A percentile compares a stretch with the other conserved stretches of the same genome.
These are phyloP conservation scores for Rutpela maculata DNA, from an alignment of 2,888 invertebrate genomes.

Conservation along the genomic window DNA sequence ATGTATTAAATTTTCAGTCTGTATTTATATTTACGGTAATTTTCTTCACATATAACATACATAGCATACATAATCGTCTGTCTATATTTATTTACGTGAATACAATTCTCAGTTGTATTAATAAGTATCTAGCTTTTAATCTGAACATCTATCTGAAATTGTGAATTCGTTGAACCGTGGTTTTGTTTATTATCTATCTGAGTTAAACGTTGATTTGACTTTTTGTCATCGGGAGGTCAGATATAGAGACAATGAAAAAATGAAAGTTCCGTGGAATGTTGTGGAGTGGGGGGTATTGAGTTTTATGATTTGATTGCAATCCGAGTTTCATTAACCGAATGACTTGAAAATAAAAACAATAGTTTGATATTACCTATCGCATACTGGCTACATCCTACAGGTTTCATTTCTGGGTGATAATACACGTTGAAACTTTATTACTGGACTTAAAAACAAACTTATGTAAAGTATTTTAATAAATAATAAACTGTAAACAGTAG, in stretches of 20 bases:
- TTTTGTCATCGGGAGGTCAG: constrained; percentile 62
- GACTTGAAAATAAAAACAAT: constrained; percentile 49
- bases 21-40: too few relatives aligned
- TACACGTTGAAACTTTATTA: too few relatives aligned
- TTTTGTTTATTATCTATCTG: constrained; percentile 56
- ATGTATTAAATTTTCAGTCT: neutral
- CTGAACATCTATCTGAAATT: constrained; percentile 33
- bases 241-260: constrained; percentile 60
- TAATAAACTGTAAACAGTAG: too few relatives aligned
- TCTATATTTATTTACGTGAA: neutral
- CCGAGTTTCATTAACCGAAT: constrained; percentile 62
- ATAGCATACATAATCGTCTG: too few relatives aligned
- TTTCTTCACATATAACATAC: too few relatives aligned
- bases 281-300: constrained; percentile 50
- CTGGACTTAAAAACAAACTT: too few relatives aligned
- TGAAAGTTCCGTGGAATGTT: constrained; percentile 49
- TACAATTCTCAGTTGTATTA: neutral
- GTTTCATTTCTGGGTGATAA: too few relatives aligned
- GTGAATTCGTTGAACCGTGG: constrained; percentile 50
- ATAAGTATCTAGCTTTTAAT: constrained; percentile 2
- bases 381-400: neutral
- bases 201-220: constrained; percentile 54
- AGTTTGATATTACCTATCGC: neutral
- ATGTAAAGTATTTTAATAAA: too few relatives aligned
- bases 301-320: constrained; percentile 62